phyloP scores from a whole-genome alignment of 2,797 vertebrate species.

The Phalanger gymnotis region DNA sequence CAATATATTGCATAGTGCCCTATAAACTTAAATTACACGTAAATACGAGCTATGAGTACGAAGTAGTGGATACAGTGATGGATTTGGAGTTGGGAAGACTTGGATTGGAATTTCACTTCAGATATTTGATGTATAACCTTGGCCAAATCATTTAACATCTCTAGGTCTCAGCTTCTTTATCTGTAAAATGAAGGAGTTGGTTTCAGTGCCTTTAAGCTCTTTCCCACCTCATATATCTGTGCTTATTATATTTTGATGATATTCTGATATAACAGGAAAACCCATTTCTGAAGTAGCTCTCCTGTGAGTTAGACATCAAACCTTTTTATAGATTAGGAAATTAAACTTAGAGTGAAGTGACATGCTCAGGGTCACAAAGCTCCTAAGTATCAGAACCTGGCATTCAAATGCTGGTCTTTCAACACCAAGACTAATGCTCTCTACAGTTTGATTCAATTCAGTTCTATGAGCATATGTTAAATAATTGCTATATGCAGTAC shows the following conservation, averaged over 20 bases:
- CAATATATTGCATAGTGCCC: background rate
- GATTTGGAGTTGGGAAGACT: background rate
- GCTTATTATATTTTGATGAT: background rate
- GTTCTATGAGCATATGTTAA: background rate
- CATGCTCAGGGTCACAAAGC: background rate
- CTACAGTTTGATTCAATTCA: background rate
- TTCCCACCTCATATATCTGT: background rate
- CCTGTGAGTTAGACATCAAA: background rate
- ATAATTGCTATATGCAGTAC: background rate
- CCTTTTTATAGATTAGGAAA: background rate
- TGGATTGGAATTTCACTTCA: background rate
- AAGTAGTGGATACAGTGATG: background rate
- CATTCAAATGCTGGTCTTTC: background rate
- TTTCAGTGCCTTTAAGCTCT: background rate
- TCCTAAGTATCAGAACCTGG: background rate
- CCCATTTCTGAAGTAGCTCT: background rate
- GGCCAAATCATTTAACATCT: background rate
- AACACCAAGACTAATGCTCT: background rate
- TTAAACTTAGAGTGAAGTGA: background rate
- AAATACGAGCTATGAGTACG: background rate
- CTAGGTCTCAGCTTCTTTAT: background rate
- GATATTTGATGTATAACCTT: background rate
- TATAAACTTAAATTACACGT: background rate
- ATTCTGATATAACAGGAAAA: background rate
- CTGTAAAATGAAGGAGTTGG: background rate